A percentile compares a stretch with the other conserved stretches of the same genome.
These are phyloP conservation scores for Lasioglossum malachurum DNA, from an alignment of 2,888 invertebrate species.

Conservation along the genomic window DNA sequence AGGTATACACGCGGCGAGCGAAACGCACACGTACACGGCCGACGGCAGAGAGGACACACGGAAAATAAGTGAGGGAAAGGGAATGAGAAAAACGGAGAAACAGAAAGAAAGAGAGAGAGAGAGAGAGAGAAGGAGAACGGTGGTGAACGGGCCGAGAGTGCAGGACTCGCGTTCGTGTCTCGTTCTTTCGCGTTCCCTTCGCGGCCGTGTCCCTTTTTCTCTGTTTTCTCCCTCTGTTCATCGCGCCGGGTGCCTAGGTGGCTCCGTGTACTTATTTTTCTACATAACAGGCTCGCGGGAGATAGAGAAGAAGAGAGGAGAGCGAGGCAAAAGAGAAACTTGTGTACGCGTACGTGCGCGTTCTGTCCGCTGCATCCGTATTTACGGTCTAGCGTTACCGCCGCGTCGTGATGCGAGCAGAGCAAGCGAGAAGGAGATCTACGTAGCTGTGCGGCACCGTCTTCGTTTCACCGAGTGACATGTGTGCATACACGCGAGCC, in stretches of 20 bases:
- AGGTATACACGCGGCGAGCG: slow-evolving; percentile 49
- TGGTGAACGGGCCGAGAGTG: slow-evolving; percentile 71
- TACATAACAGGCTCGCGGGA: slow-evolving; percentile 67
- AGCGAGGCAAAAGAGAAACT: slow-evolving; percentile 40
- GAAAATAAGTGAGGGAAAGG: slow-evolving; percentile 11
- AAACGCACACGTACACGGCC: slow-evolving; percentile 43
- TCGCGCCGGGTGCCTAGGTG: slow-evolving; percentile 67
- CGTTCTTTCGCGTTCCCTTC: slow-evolving; percentile 41
- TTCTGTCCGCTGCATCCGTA: slow-evolving; percentile 45
- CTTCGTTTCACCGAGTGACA: neutral
- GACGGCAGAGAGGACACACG: slow-evolving; percentile 44
- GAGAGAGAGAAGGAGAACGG: slow-evolving; percentile 37
- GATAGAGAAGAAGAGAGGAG: neutral
- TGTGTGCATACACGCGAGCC: slow-evolving; percentile 26
- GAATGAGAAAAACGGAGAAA: slow-evolving; percentile 12
- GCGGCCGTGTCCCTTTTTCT: slow-evolving; percentile 42
- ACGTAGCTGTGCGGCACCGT: slow-evolving; percentile 7
- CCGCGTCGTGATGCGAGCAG: neutral
- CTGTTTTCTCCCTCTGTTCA: slow-evolving; percentile 40
- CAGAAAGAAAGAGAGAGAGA: neutral
- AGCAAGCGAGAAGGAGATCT: neutral
- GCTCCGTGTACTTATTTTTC: slow-evolving; percentile 76
- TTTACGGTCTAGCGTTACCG: slow-evolving; percentile 51
- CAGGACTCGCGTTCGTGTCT: slow-evolving; percentile 52
- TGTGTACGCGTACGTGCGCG: slow-evolving; percentile 30